Conservation (phyloP, 2,797 vertebrate species). For the Pseudomugil gertrudae region DNA sequence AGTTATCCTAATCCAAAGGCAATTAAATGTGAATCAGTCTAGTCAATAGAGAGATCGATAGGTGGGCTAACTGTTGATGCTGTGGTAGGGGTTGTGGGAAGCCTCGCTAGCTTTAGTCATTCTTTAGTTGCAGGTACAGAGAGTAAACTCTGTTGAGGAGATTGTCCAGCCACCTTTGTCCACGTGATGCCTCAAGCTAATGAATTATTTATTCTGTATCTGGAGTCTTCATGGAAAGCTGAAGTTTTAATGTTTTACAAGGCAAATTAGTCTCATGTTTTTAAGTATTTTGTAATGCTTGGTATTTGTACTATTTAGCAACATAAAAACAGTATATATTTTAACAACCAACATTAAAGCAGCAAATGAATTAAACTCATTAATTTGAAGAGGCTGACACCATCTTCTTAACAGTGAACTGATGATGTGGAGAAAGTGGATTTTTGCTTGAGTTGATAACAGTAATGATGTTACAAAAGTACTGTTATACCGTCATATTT, state of each 20-base stretch:
- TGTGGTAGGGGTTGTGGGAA: constrained; percentile 47
- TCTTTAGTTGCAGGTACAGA: constrained; percentile 61
- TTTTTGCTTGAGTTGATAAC: not conserved
- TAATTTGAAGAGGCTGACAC: not conserved
- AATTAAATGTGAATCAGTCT: constrained; percentile 35
- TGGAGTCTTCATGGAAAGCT: constrained; percentile 25
- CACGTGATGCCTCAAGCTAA: constrained; percentile 61
- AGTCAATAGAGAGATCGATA: constrained; percentile 49
- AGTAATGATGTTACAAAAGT: not conserved
- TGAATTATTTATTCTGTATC: constrained; percentile 62
- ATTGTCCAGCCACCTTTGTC: constrained; percentile 48
- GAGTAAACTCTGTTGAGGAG: constrained; percentile 58
- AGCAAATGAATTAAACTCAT: not conserved
- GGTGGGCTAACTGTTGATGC: constrained; percentile 22
- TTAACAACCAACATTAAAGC: not conserved
- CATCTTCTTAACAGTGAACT: not conserved
- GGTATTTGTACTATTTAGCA: not conserved
- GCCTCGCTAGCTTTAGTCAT: constrained; percentile 51
- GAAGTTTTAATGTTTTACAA: constrained; percentile 31
- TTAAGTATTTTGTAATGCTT: not conserved
- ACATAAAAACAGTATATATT: not conserved
- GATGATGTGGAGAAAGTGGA: not conserved
- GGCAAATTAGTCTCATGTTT: constrained; percentile 10
- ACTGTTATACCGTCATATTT: not conserved
- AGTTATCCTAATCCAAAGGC: constrained; percentile 28